Percentiles rank a stretch among this genome's conserved stretches.
phyloP scores from a whole-genome alignment of 2,113 vertebrate species.

The Nettapus auritus region DNA sequence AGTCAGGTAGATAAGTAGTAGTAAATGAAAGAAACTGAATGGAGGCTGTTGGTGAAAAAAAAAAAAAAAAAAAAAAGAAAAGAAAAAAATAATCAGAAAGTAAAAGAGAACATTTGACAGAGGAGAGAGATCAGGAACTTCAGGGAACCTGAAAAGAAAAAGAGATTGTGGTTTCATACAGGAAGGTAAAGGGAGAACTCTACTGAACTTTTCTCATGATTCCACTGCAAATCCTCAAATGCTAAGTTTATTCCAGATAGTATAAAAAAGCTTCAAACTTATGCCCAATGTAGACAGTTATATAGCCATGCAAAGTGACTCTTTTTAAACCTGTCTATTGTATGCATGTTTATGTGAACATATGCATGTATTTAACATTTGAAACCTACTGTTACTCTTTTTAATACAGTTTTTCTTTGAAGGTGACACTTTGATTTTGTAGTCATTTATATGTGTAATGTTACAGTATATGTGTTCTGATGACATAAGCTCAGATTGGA shows the following conservation, averaged over 20 bases:
- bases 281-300: neutral
- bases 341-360: neutral
- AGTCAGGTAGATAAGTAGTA: neutral
- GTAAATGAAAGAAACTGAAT: neutral
- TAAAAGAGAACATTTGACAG: neutral
- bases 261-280: slow-evolving; percentile 47
- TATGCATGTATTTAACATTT: slow-evolving; percentile 7
- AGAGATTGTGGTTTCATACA: neutral
- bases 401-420: neutral
- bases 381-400: neutral
- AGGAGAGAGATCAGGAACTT: neutral
- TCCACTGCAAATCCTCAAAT: slow-evolving; percentile 7
- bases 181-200: neutral
- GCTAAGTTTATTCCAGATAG: slow-evolving; percentile 53
- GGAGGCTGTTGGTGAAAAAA: neutral
- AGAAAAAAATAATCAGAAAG: neutral
- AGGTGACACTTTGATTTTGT: neutral
- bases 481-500: neutral
- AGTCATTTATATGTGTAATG: neutral
- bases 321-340: neutral
- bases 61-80: too few relatives aligned
- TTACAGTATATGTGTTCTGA: neutral
- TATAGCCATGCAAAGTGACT: neutral
- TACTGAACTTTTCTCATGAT: neutral
- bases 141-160: neutral